A percentile compares a stretch with the other conserved stretches of the same genome.
phyloP scores from a whole-genome alignment of 1,140 invertebrate species.

The Megalonaias nervosa region DNA sequence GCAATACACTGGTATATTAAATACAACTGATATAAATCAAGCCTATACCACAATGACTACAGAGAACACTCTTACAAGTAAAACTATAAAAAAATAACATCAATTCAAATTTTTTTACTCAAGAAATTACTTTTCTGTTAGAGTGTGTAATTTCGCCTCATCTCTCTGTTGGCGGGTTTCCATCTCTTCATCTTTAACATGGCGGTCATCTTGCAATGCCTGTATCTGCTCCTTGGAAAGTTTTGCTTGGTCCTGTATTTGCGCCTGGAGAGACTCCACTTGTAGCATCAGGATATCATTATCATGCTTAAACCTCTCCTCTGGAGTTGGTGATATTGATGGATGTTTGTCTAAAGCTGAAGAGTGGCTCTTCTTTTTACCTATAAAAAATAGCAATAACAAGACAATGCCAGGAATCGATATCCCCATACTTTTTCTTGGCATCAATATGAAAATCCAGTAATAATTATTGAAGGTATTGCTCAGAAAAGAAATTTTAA shows the following conservation, averaged over 20 bases:
- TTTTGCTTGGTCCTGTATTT: constrained; percentile 69
- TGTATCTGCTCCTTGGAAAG: constrained; percentile 68
- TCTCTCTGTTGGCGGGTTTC: constrained; percentile 67
- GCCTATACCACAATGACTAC: too few relatives aligned
- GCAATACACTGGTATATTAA: too few relatives aligned
- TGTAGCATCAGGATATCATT: constrained; percentile 62
- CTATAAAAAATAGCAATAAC: too few relatives aligned
- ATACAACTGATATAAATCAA: too few relatives aligned
- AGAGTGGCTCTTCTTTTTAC: too few relatives aligned
- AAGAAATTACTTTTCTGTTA: constrained; percentile 68
- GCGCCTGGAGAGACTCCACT: constrained; percentile 68
- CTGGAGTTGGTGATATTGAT: constrained; percentile 39
- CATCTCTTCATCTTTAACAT: constrained; percentile 68
- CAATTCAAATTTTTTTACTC: too few relatives aligned
- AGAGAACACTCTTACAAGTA: neutral
- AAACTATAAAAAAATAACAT: neutral
- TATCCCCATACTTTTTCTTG: too few relatives aligned
- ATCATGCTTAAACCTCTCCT: constrained; percentile 63
- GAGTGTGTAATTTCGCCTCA: constrained; percentile 68
- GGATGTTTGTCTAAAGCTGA: too few relatives aligned
- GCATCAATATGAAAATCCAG: too few relatives aligned
- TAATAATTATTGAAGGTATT: too few relatives aligned
- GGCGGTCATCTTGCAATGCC: constrained; percentile 66
- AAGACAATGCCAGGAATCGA: too few relatives aligned
- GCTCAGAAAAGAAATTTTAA: too few relatives aligned